Conservation (phyloP, 2,113 vertebrate genomes). For the Corydoras sp. region DNA sequence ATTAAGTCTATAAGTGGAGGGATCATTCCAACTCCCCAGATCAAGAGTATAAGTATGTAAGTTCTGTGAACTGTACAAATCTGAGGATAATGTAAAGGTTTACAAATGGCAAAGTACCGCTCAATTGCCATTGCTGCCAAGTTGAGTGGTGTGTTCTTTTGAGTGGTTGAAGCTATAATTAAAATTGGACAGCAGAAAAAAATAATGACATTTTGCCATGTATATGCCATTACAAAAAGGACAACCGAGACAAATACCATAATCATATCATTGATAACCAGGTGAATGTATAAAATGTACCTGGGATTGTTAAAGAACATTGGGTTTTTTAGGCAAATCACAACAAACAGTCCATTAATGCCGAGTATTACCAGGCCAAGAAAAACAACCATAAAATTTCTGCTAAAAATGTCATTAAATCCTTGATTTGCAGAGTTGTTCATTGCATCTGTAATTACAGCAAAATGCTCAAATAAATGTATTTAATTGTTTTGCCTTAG, state of each 20-base stretch:
- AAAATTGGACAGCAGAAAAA: conserved; percentile 22
- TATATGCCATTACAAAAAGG: conserved; percentile 17
- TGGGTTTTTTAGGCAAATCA: conserved; percentile 30
- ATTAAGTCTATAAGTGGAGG: conserved; percentile 41
- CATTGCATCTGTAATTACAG: conserved; percentile 12
- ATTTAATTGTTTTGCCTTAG: too few species aligned
- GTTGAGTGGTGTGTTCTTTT: conserved; percentile 56
- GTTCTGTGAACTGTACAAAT: conserved; percentile 49
- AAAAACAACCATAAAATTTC: conserved; percentile 19
- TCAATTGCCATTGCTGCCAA: conserved; percentile 59
- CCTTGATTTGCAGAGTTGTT: conserved; percentile 3
- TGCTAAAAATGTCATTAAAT: conserved; percentile 12
- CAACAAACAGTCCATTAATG: conserved; percentile 37
- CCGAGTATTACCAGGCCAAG: conserved; percentile 28
- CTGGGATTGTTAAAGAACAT: conserved; percentile 36
- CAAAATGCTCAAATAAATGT: too few species aligned
- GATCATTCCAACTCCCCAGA: conserved; percentile 41
- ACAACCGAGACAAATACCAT: conserved; percentile 25
- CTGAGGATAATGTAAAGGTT: conserved; percentile 49
- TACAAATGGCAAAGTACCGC: conserved; percentile 55
- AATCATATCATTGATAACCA: conserved; percentile 45
- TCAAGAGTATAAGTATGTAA: conserved; percentile 45
- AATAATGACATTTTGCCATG: conserved; percentile 12
- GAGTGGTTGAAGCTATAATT: conserved; percentile 15
- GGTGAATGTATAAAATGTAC: conserved; percentile 44